Evolutionary conservation across 1,140 invertebrate species (phyloP), one percentile per base, ranked within the genome.

Genomic region (Zaprionus ghesquierei): DNA sequence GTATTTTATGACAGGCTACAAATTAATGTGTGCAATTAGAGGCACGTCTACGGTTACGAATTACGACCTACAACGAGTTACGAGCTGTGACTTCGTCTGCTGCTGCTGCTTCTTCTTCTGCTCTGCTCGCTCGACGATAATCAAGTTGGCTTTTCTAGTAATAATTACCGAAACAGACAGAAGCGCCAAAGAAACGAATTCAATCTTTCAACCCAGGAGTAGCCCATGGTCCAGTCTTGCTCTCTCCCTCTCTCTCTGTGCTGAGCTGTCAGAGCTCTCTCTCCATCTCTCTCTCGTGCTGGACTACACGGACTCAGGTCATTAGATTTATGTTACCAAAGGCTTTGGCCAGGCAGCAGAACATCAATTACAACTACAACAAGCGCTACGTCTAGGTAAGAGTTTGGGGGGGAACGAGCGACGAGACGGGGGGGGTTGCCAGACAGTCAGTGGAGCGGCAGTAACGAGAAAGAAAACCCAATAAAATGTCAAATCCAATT

Each of bases 401-500:
- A 15, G 44, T 15, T 23, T 29, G 29, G 13, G 38, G 46, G 33
- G 6, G 41, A 56, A 56, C 44, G 75, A 62, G n/a, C 25, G 20
- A 8, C 13, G 18, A 62, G 46, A 35, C 18, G 3, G 12, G 5
- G 6, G 13, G 25, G 13, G 35, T 10, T 22, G 38, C 61, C 69
- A 58, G 55, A 69, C 44, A 78, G 58, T 55, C 79, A 87, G 68
- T 79, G 64, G 66, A 84, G 79, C 84, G 84, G 77, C 84, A 87
- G 79, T 89, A 87, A 87, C 82, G 76, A 89, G 82, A 74, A 81
- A 79, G 82, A 79, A 87, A 89, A 82, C 85, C 84, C 84, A 87
- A 87, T 87, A 87, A 87, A 87, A 87, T 87, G 84, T 87, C 84
- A 87, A 87, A 89, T 89, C 84, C 84, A 87, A 87, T 87, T 87